Base-by-base conservation (phyloP, 2,888 invertebrate genomes). In the Scaptomyza cyrtandrae region DNA sequence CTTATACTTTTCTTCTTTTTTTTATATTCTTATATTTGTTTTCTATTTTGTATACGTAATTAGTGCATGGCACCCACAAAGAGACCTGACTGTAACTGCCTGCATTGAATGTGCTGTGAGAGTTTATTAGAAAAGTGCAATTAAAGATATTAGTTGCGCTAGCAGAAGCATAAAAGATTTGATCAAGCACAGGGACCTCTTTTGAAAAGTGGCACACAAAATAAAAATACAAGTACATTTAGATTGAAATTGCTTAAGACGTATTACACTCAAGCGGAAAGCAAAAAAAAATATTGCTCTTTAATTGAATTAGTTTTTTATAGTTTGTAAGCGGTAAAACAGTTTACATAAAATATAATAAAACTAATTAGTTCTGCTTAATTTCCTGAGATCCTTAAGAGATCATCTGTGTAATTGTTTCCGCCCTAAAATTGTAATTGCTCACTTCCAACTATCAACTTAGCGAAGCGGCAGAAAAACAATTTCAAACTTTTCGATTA, bases 401-500 rank as follows among this genome's bases (percentile, higher is more conserved):
- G 35, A 46, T 39, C 33, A 29, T 13, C 19, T 39, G 14, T 10
- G 19, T 53, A 64, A 64, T 54, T 57, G 56, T 46, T 60, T 64
- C 45, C 49, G 53, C 33, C 56, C n/a, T 24, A 59, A 64, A 57
- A 45, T 64, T 53, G 43, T 39, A 62, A 58, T 33, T 53, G 16
- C 41, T 41, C 41, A 27, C 31, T 49, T 9, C 13, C 43, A 54
- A 44, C 52, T 53, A 37, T 27, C 35, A 37, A 33, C 33, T 39
- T 16, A 9, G 45, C 19, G 31, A 3, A 24, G 16, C 53, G 56
- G 33, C 49, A 41, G 50, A 16, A 58, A 61, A 75, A 58, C 56
- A 48, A 37, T 52, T 71, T 75, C 43, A 67, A 75, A 75, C 67
- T 77, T 75, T 67, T 62, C 72, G 72, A 62, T 49, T 57, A 48